Evolutionary conservation across 2,888 invertebrate species (phyloP), one percentile per base, ranked within the genome.

Genomic region (Exocentrus adspersus): DNA sequence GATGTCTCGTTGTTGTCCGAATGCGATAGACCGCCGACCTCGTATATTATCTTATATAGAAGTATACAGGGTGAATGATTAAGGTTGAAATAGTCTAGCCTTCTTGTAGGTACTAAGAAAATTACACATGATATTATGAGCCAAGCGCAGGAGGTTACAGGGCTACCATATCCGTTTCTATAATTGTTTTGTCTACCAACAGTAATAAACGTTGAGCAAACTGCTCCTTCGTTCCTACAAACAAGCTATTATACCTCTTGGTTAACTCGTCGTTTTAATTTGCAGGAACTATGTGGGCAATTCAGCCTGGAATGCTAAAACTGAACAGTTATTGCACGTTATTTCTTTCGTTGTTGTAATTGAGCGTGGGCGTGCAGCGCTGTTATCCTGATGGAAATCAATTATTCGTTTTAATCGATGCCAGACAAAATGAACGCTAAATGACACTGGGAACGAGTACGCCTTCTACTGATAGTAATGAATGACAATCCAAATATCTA

Each of bases 341-440:
- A 48, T 48, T 48, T 48, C 48, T 48, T 48, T 48, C 28, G n/a
- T 24, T 16, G 20, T 17, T 1, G 17, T 57, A 62, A 57, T 51
- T 57, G 62, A 20, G 51, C 57, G 62, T 62, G 32, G 62, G 62
- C 42, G 45, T 24, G n/a, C 24, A 24, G 16, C 42, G 7, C 43
- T 51, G 24, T 57, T 57, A 37, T 57, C 24, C 57, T 51, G 37
- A 57, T 57, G 56, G 57, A 43, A 57, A 62, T 62, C 62, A 62
- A 62, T n/a, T n/a, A n/a, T 62, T 57, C 42, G 37, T 57, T 57
- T 48, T 24, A 42, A 57, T 46, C 42, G 37, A n/a, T 19, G 28
- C 17, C 14, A 2, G 37, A 43, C 7, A 46, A 58, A 58, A 58
- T 58, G 10, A 45, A 56, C 12, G 20, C 48, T 37, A n/a, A n/a